phyloP scores from a whole-genome alignment of 2,888 invertebrate genomes.

The Torymus tubicola region DNA sequence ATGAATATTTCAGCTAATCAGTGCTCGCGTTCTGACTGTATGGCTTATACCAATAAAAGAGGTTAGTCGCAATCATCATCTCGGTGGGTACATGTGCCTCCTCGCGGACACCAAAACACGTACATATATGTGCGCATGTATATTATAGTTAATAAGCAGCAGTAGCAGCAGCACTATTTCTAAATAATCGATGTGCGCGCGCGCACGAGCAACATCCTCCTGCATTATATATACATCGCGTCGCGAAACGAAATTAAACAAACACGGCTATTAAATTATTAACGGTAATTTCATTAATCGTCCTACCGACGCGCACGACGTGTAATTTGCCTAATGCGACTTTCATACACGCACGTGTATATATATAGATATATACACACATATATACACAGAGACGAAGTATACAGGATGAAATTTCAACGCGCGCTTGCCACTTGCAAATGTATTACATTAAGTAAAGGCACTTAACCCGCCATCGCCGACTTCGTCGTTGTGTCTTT shows the following conservation, averaged over 20 bases:
- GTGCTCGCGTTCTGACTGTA: not conserved
- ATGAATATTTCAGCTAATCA: conserved; percentile 18
- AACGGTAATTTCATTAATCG: not conserved
- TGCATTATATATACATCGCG: not conserved
- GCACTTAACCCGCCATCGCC: conserved; percentile 29
- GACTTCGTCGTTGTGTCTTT: conserved; percentile 23
- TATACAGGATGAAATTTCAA: conserved; percentile 21
- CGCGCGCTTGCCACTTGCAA: conserved; percentile 22
- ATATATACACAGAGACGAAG: not conserved
- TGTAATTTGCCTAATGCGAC: conserved; percentile 34
- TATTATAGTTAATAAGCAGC: no score
- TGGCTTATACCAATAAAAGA: conserved; percentile 2
- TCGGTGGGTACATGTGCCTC: no score
- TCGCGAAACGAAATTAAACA: not conserved
- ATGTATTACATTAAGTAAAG: conserved; percentile 45
- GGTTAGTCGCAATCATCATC: not conserved
- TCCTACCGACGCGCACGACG: not conserved
- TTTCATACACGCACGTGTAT: conserved; percentile 8
- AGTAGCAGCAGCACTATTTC: no score
- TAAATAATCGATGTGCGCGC: no score
- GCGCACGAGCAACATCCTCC: no score
- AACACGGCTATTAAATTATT: not conserved
- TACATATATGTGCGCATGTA: no score
- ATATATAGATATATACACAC: not conserved
- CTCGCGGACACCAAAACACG: no score